Evolutionary conservation across 2,113 vertebrate genomes (phyloP), one percentile per base, ranked within the genome.

Genomic region (Scophthalmus maximus): DNA sequence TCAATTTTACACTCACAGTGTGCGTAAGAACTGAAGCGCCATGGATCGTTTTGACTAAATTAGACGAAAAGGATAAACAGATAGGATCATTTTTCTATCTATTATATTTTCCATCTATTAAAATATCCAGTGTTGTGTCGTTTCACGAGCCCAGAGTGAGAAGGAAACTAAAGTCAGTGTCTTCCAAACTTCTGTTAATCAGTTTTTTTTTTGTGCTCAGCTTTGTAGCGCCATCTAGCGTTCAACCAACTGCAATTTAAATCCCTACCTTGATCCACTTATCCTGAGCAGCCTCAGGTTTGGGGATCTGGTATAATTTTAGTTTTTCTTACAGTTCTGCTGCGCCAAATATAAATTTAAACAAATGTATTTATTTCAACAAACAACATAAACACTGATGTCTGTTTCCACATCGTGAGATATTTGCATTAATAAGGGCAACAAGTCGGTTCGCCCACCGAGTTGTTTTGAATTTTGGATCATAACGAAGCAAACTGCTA

Each of bases 401-500:
- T 18, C 1, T 15, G 8, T 17, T 23, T n/a, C 32, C 8, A 42
- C 25, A 32, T 4, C 17, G 44, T 15, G 2, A 57, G 51, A 68
- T 7, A 44, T 26, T 15, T 51, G 12, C 2, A 11, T 26, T 7
- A n/a, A 23, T 23, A 1, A 15, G 10, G 30, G 17, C 3, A 26
- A n/a, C 9, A 32, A 34, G 12, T 7, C 5, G 2, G 5, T 64
- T 64, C 36, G 11, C 2, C 29, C 18, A 51, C 22, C 32, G n/a
- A n/a, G 1, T 4, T 5, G 7, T 92, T 82, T 92, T 4, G 95
- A 0, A 12, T 93, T 95, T 77, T 95, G 94, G 79, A 94, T 90
- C 53, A 95, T 94, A 78, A 93, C 91, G 61, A 96, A 12, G 18
- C 40, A 42, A 94, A 74, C 95, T 71, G 0, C 95, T 93, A 85